Evolutionary conservation across 2,113 vertebrate genomes (phyloP).

Genomic region (Collichthys lucidus): DNA sequence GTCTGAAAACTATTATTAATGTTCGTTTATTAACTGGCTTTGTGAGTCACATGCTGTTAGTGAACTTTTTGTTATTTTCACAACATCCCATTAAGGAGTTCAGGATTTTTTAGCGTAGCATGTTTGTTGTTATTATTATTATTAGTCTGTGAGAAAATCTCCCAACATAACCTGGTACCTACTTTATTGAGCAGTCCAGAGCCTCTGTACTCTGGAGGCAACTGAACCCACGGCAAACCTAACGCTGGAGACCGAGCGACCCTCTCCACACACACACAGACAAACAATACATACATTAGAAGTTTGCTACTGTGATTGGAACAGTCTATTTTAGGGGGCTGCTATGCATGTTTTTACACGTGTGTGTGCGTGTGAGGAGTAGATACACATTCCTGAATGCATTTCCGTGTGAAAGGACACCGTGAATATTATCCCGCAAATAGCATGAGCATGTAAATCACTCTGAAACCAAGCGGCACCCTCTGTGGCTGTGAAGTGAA

Average conservation of each 20-base stretch:
- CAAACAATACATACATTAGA: slow-evolving; percentile 30
- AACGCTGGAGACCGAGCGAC: slow-evolving; percentile 68
- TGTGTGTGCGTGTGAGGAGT: background rate
- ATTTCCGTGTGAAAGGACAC: slow-evolving; percentile 2
- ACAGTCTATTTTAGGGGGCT: slow-evolving; percentile 11
- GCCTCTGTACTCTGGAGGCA: slow-evolving; percentile 89
- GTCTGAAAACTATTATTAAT: no score
- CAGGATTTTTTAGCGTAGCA: background rate
- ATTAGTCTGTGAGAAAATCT: slow-evolving; percentile 39
- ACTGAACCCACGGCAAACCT: slow-evolving; percentile 86
- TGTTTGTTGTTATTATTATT: slow-evolving; percentile 31
- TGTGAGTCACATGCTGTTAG: background rate
- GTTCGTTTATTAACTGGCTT: background rate
- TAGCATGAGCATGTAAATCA: slow-evolving; percentile 44
- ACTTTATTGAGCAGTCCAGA: slow-evolving; percentile 88
- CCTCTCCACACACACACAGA: slow-evolving; percentile 76
- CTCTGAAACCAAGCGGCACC: background rate
- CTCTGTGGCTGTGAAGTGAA: no score
- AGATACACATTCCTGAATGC: slow-evolving; percentile 23
- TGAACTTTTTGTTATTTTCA: slow-evolving; percentile 22
- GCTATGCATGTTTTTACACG: background rate
- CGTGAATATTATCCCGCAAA: slow-evolving; percentile 53
- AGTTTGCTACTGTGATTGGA: slow-evolving; percentile 13
- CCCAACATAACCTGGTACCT: slow-evolving; percentile 81
- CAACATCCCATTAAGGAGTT: background rate